Evolutionary conservation across 2,888 invertebrate species (phyloP), one percentile per base, ranked within the genome.

Genomic region (Andrena dorsata): DNA sequence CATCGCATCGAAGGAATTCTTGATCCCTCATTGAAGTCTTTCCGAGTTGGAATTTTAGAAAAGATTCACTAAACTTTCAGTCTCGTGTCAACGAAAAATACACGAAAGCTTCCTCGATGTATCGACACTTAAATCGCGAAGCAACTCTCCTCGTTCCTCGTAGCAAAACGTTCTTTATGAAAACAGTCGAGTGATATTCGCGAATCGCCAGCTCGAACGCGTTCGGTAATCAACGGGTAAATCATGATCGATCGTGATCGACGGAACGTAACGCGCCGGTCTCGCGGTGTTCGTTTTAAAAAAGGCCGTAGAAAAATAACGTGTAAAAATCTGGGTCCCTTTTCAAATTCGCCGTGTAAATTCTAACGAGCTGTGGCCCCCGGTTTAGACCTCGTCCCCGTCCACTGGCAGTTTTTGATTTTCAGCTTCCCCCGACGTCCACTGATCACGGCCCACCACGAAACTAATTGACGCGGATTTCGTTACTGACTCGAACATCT

Each of bases 271-370:
- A 81, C 53, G 70, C 66, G 58, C 20, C 23, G 47, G 23, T 65
- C 35, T 26, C 58, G 51, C 41, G 75, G 58, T 76, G 51, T 60
- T 32, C n/a, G 60, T 82, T 72, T 82, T 72, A 64, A 74, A 82
- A 80, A 82, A 82, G 28, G 56, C 61, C 69, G 68, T 87, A 87
- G 83, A 87, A 87, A 87, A 87, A 87, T 87, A 87, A 81, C 49
- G 64, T 76, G 63, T 77, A 84, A 69, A 87, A 85, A 85, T 87
- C 61, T 87, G 81, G 81, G 85, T 87, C 81, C 83, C 87, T 70
- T 72, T 72, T 66, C 23, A 56, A 60, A 69, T 68, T 65, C 58
- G 13, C 20, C 71, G 61, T 56, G 56, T 60, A 35, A 79, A 72
- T 76, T 41, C 72, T 73, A 81, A 71, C 73, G 68, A 78, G 58